Evolutionary conservation across 2,797 vertebrate genomes (phyloP).

Genomic region (Aselliscus stoliczkanus): DNA sequence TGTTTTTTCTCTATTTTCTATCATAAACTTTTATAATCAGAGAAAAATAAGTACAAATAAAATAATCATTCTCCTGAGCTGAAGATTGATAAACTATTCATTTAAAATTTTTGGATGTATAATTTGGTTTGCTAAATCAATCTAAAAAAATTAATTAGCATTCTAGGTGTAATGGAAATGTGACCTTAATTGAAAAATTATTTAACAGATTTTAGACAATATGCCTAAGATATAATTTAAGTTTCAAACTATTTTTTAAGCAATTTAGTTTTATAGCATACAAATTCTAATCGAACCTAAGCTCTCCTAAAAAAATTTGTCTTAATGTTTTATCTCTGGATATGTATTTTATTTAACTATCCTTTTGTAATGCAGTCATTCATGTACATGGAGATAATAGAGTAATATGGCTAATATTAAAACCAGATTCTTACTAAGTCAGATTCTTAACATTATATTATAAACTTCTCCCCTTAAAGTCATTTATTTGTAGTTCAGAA

Average conservation of each 20-base stretch:
- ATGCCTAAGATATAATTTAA: not conserved
- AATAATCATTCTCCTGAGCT: not conserved
- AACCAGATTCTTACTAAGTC: not conserved
- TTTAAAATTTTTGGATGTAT: not conserved
- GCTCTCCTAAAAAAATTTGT: not conserved
- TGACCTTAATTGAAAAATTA: not conserved
- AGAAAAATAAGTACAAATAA: not conserved
- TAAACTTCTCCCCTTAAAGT: not conserved
- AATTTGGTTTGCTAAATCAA: not conserved
- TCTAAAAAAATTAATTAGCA: not conserved
- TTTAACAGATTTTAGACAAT: not conserved
- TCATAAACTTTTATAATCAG: not conserved
- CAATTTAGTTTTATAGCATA: not conserved
- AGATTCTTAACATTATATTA: not conserved
- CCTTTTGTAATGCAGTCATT: not conserved
- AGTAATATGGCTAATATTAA: not conserved
- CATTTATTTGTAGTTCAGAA: not conserved
- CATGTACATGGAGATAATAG: not conserved
- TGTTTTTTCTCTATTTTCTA: not conserved
- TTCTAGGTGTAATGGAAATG: not conserved
- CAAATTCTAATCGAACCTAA: not conserved
- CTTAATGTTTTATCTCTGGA: not conserved
- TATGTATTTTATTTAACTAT: not conserved
- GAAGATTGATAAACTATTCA: not conserved
- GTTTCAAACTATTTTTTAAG: not conserved